Evolutionary conservation across 2,113 vertebrate genomes (phyloP).

Genomic region (Vicugna pacos): DNA sequence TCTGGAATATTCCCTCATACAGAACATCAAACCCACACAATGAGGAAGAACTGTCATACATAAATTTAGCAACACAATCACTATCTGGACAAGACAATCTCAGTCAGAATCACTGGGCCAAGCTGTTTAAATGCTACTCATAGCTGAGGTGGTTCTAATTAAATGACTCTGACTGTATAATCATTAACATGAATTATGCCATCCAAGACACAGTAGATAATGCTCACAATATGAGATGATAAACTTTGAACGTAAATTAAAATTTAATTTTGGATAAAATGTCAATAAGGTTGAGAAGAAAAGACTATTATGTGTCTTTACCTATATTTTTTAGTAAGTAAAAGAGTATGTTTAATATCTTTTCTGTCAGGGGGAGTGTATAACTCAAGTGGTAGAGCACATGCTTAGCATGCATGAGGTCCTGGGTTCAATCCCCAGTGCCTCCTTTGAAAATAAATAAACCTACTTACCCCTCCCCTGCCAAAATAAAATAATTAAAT

Average conservation of each 20-base stretch:
- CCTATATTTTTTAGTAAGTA: not conserved
- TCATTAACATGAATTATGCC: not conserved
- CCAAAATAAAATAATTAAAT: too few species aligned
- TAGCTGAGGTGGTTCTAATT: not conserved
- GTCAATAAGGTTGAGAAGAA: constrained; percentile 26
- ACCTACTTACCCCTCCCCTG: too few species aligned
- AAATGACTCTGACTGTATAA: constrained; percentile 37
- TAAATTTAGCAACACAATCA: constrained; percentile 43
- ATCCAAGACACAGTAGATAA: not conserved
- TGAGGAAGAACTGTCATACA: constrained; percentile 45
- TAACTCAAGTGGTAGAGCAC: too few species aligned
- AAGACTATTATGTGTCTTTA: not conserved
- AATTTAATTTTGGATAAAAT: constrained; percentile 56
- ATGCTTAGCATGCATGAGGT: too few species aligned
- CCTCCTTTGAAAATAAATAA: too few species aligned
- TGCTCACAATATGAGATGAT: not conserved
- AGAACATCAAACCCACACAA: constrained; percentile 66
- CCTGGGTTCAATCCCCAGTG: too few species aligned
- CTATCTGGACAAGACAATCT: constrained; percentile 17
- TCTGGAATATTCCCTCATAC: constrained; percentile 51
- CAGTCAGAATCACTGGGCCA: constrained; percentile 10
- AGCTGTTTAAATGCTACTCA: not conserved
- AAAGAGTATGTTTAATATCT: not conserved
- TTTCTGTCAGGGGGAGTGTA: not conserved
- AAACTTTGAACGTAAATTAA: constrained; percentile 9